These are phyloP conservation scores for Stichopus chloronotus DNA, from an alignment of 35 echinoderm and acorn worm genomes.

Conservation along the genomic window DNA sequence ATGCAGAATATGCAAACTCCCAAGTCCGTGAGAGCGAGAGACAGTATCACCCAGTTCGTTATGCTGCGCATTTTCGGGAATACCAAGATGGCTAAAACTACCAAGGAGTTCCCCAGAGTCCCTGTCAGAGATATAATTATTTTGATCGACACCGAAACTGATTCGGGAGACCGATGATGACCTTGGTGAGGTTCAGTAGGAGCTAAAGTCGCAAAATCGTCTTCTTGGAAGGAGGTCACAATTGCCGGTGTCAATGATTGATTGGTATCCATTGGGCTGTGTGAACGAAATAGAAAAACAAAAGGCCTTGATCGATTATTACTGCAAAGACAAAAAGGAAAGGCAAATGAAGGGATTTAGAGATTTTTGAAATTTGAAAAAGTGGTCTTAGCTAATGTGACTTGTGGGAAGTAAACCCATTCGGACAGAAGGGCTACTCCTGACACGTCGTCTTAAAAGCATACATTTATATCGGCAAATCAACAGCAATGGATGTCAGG, in stretches of 20 bases:
- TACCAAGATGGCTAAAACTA: constrained; percentile 50
- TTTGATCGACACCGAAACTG: background rate
- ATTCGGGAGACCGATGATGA: background rate
- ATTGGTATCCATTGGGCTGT: background rate
- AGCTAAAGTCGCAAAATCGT: background rate
- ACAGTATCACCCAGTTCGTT: constrained; percentile 80
- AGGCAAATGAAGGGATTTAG: no score
- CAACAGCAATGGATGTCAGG: no score
- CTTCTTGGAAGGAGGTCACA: background rate
- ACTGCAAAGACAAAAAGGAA: no score
- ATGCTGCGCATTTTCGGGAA: constrained; percentile 57
- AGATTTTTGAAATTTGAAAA: no score
- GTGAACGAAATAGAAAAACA: no score
- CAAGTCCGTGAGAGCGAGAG: constrained; percentile 60
- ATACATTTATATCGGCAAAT: no score
- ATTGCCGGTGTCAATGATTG: background rate
- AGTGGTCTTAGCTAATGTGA: no score
- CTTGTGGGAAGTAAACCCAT: no score
- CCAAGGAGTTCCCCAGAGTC: constrained; percentile 67
- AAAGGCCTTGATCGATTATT: no score
- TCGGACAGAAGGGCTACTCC: no score
- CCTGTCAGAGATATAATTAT: constrained; percentile 37
- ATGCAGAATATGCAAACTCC: constrained; percentile 1
- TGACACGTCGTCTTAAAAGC: no score
- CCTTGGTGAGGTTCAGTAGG: background rate